Conservation (phyloP, 2,113 vertebrate genomes). For the Motacilla tschutschensis region DNA sequence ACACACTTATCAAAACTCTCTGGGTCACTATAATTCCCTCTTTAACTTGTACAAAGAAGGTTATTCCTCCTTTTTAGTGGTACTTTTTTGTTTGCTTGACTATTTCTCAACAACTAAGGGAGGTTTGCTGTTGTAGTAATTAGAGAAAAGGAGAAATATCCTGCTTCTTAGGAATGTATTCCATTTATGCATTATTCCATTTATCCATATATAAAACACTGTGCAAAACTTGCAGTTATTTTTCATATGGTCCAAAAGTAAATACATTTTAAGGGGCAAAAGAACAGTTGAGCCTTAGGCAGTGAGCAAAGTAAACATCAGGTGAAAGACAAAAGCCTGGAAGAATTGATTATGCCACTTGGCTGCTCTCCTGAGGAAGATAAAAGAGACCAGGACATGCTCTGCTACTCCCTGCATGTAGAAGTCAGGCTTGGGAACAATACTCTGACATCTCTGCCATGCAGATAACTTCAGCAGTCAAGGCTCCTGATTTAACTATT, state of each 20-base stretch:
- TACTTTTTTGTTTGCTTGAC: background rate
- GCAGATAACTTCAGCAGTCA: slow-evolving; percentile 62
- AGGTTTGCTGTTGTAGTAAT: background rate
- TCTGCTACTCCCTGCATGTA: slow-evolving; percentile 65
- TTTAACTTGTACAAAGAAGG: background rate
- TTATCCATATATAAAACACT: background rate
- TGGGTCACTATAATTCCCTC: slow-evolving; percentile 20
- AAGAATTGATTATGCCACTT: slow-evolving; percentile 74
- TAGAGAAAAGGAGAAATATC: background rate
- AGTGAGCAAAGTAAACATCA: slow-evolving; percentile 63
- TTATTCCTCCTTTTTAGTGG: background rate
- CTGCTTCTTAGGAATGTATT: background rate
- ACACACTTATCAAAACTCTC: background rate
- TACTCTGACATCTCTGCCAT: slow-evolving; percentile 70
- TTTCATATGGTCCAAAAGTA: slow-evolving; percentile 10
- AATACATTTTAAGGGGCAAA: slow-evolving; percentile 38
- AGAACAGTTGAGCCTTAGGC: slow-evolving; percentile 20
- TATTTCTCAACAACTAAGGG: background rate
- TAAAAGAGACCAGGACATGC: slow-evolving; percentile 69
- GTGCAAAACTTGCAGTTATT: slow-evolving; percentile 9
- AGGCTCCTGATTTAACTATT: slow-evolving; percentile 60
- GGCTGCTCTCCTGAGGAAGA: slow-evolving; percentile 71
- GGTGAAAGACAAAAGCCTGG: slow-evolving; percentile 67
- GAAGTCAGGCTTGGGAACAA: slow-evolving; percentile 65
- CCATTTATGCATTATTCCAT: background rate